phyloP scores from a whole-genome alignment of 2,797 vertebrate genomes.

The Limnodromus scolopaceus region DNA sequence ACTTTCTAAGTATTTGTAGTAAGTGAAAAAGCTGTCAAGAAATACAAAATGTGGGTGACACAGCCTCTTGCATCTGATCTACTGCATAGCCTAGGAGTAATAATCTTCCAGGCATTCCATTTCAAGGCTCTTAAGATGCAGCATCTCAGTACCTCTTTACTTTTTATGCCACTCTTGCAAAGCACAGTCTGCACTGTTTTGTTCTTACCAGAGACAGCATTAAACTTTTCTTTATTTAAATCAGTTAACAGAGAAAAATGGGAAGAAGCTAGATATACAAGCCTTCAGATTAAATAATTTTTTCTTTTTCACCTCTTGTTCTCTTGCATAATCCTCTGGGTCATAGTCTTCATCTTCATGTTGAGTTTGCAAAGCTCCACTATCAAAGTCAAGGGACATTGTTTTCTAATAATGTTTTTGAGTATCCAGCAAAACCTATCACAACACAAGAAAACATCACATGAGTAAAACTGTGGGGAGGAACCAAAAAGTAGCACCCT shows the following conservation, averaged over 20 bases:
- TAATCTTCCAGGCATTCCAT: background rate
- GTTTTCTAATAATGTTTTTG: background rate
- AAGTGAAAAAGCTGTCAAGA: background rate
- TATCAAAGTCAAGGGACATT: conserved; percentile 97
- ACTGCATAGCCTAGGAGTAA: background rate
- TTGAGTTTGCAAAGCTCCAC: conserved; percentile 89
- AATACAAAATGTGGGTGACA: background rate
- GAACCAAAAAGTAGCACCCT: background rate
- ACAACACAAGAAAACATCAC: background rate
- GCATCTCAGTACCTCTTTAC: background rate
- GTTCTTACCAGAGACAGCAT: background rate
- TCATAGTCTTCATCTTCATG: conserved; percentile 91
- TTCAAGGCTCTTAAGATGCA: background rate
- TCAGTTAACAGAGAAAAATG: background rate
- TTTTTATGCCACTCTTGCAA: background rate
- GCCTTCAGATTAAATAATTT: background rate
- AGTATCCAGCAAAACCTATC: background rate
- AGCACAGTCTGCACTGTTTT: background rate
- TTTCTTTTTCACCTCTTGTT: conserved; percentile 88
- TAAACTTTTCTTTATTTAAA: background rate
- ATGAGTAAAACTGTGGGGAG: background rate
- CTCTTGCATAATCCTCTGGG: conserved; percentile 92
- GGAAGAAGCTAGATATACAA: background rate
- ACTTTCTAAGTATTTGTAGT: background rate
- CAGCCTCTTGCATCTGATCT: background rate